These are phyloP conservation scores for Sebastes schlegelii DNA, from an alignment of 2,113 vertebrate genomes.

Conservation along the genomic window DNA sequence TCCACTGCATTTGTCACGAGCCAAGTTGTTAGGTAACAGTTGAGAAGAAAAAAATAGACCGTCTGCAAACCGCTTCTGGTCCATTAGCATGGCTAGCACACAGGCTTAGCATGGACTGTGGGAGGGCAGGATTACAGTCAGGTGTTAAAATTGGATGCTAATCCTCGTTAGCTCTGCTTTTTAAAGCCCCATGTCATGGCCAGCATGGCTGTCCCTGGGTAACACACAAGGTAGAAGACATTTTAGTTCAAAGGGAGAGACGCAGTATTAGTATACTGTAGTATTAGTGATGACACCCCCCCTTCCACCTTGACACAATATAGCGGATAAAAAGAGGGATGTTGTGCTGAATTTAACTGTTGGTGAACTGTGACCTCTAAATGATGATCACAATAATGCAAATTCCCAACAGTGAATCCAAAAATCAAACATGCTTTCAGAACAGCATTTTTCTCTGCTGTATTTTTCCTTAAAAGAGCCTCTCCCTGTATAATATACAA, in stretches of 20 bases:
- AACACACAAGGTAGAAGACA: slow-evolving; percentile 34
- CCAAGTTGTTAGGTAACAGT: slow-evolving; percentile 71
- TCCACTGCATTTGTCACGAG: slow-evolving; percentile 38
- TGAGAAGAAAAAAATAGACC: slow-evolving; percentile 24
- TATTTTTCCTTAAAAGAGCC: neutral
- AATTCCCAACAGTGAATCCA: neutral
- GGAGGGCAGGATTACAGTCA: slow-evolving; percentile 81
- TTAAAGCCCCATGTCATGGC: slow-evolving; percentile 65
- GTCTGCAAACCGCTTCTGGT: slow-evolving; percentile 50
- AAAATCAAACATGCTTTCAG: neutral
- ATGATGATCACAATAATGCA: neutral
- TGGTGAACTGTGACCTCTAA: slow-evolving; percentile 1
- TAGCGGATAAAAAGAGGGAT: neutral
- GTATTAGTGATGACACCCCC: neutral
- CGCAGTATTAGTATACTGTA: neutral
- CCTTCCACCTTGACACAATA: neutral
- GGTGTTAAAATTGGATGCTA: slow-evolving; percentile 86
- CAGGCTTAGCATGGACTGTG: slow-evolving; percentile 76
- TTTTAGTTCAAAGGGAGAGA: slow-evolving; percentile 9
- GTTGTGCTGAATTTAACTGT: neutral
- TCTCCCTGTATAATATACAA: neutral
- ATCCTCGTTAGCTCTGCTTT: slow-evolving; percentile 81
- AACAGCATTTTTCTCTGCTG: neutral
- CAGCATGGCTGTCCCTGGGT: slow-evolving; percentile 40
- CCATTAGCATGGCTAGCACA: slow-evolving; percentile 72